phyloP scores from a whole-genome alignment of 2,113 vertebrate genomes.

The Psittacara wagleri region DNA sequence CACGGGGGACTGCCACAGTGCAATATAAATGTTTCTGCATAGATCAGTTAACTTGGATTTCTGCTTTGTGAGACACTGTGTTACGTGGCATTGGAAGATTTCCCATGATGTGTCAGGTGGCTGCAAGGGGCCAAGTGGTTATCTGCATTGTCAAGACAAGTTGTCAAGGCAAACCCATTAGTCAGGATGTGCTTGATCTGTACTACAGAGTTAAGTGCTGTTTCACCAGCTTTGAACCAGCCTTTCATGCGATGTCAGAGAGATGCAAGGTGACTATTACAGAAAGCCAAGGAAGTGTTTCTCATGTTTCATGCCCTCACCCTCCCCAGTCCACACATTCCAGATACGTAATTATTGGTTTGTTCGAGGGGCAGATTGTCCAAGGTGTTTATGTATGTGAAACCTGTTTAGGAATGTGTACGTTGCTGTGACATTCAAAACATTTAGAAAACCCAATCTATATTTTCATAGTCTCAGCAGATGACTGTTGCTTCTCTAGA shows the following conservation, averaged over 20 bases:
- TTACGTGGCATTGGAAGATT: background rate
- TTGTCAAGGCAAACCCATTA: background rate
- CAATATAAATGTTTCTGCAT: background rate
- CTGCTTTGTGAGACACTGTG: background rate
- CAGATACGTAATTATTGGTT: constrained; percentile 22
- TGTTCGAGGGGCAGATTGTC: background rate
- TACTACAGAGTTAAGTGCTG: background rate
- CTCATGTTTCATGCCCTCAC: background rate
- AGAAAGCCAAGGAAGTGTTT: background rate
- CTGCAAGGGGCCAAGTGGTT: background rate
- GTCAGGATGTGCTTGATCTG: background rate
- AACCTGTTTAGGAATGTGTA: background rate
- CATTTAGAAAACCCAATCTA: background rate
- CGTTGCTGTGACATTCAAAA: background rate
- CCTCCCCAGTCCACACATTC: background rate
- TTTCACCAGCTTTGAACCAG: background rate
- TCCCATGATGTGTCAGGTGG: background rate
- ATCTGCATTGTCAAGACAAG: background rate
- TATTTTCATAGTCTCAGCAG: background rate
- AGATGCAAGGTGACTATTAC: constrained; percentile 23
- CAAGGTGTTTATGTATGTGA: background rate
- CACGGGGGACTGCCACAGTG: background rate
- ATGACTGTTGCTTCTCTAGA: background rate
- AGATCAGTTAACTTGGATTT: background rate
- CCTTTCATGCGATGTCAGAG: background rate